Percentiles rank a stretch among this genome's conserved stretches.
Evolutionary conservation across 2,113 vertebrate species (phyloP).

Genomic region (rabbit (Oryctolagus cuniculus)): DNA sequence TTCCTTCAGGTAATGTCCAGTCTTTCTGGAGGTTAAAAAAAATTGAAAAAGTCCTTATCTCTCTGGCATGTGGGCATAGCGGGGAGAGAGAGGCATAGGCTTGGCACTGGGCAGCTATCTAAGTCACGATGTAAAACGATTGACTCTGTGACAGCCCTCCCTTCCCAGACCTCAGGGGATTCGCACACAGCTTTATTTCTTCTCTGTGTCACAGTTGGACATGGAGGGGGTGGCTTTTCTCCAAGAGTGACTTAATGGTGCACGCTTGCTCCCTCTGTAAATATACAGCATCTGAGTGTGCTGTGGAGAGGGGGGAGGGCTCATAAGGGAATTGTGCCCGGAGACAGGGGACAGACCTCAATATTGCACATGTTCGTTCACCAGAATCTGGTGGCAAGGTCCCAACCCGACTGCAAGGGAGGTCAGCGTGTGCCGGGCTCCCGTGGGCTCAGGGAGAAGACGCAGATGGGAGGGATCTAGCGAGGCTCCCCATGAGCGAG

Average conservation of each 20-base stretch:
- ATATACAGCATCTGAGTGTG: background rate
- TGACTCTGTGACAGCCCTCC: background rate
- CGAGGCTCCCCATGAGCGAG: background rate
- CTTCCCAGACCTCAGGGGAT: background rate
- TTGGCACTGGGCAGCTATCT: background rate
- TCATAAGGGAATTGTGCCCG: background rate
- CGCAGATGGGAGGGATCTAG: background rate
- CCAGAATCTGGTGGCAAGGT: background rate
- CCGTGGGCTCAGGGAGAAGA: background rate
- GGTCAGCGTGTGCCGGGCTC: background rate
- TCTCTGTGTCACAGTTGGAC: background rate
- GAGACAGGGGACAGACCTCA: background rate
- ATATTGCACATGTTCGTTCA: background rate
- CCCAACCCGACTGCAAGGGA: background rate
- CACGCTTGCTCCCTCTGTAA: background rate
- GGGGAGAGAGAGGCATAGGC: background rate
- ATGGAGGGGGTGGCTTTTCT: background rate
- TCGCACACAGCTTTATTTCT: background rate
- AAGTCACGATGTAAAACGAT: background rate
- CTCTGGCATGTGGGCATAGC: background rate
- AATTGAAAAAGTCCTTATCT: background rate
- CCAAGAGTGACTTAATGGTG: background rate
- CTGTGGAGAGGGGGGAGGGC: background rate
- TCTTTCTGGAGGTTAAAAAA: background rate
- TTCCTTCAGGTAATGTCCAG: constrained; percentile 20